phyloP scores from a whole-genome alignment of 1,140 invertebrate genomes.

The Holotrichia oblita region DNA sequence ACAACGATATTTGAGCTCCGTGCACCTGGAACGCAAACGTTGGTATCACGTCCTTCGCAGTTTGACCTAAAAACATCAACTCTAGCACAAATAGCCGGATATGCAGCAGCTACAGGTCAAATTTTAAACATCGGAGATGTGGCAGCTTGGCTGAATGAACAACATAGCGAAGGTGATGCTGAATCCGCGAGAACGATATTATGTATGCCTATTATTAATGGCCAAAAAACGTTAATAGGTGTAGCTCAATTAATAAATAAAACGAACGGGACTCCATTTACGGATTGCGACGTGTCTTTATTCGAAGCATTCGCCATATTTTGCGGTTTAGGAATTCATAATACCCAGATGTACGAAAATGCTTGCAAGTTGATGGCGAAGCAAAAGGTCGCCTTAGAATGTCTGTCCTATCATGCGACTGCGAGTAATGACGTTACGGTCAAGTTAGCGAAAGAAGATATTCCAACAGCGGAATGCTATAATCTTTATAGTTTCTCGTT shows the following conservation, averaged over 20 bases:
- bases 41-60: slow-evolving; percentile 66
- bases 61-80: slow-evolving; percentile 67
- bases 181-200: slow-evolving; percentile 78
- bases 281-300: slow-evolving; percentile 87
- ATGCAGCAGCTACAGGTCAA: slow-evolving; percentile 83
- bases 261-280: slow-evolving; percentile 85
- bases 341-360: slow-evolving; percentile 97
- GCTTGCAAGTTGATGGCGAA: slow-evolving; percentile 97
- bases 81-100: slow-evolving; percentile 78
- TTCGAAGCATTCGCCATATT: slow-evolving; percentile 98
- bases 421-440: slow-evolving; percentile 88
- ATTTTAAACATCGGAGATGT: slow-evolving; percentile 86
- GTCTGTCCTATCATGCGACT: slow-evolving; percentile 95
- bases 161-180: slow-evolving; percentile 67
- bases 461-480: slow-evolving; percentile 81
- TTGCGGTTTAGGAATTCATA: slow-evolving; percentile 88
- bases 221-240: slow-evolving; percentile 83
- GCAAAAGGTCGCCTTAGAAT: slow-evolving; percentile 94
- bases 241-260: slow-evolving; percentile 96
- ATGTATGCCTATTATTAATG: slow-evolving; percentile 93
- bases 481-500: slow-evolving; percentile 90
- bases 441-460: slow-evolving; percentile 77
- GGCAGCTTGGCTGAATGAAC: slow-evolving; percentile 71
- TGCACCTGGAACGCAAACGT: slow-evolving; percentile 66
- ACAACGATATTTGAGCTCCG: slow-evolving; percentile 82